These are phyloP conservation scores for Muntiacus reevesi DNA, from an alignment of 2,113 vertebrate genomes.

Conservation along the genomic window DNA sequence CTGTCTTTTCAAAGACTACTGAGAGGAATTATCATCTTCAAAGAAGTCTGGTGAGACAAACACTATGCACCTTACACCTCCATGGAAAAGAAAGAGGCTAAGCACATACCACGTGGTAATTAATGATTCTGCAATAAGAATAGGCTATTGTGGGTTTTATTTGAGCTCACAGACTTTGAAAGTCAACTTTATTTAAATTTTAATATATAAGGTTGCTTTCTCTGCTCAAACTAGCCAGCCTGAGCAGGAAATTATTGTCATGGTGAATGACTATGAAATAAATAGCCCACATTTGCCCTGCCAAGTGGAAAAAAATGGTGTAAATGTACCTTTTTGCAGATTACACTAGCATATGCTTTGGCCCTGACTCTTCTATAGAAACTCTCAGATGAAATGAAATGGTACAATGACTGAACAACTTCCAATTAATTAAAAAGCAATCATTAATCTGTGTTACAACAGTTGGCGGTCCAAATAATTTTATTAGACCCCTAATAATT, in stretches of 20 bases:
- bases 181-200: constrained; percentile 6
- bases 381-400: constrained; percentile 8
- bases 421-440: constrained; percentile 57
- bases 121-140: not conserved
- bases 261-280: constrained; percentile 7
- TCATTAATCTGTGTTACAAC: constrained; percentile 52
- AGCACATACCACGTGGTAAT: not conserved
- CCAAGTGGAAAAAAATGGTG: not conserved
- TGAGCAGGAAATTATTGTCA: not conserved
- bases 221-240: not conserved
- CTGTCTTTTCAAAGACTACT: not conserved
- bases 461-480: constrained; percentile 17
- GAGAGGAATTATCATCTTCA: not conserved
- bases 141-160: not conserved
- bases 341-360: not conserved
- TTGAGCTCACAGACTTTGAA: not conserved
- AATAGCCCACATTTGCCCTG: not conserved
- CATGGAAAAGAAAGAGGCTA: not conserved
- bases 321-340: not conserved
- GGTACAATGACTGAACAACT: constrained; percentile 25
- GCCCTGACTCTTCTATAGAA: constrained; percentile 13
- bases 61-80: too few relatives aligned
- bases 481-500: constrained; percentile 36
- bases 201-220: not conserved
- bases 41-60: not conserved